Base-by-base conservation (phyloP, 2,888 invertebrate species). In the Liopterus haemorrhoidalis region DNA sequence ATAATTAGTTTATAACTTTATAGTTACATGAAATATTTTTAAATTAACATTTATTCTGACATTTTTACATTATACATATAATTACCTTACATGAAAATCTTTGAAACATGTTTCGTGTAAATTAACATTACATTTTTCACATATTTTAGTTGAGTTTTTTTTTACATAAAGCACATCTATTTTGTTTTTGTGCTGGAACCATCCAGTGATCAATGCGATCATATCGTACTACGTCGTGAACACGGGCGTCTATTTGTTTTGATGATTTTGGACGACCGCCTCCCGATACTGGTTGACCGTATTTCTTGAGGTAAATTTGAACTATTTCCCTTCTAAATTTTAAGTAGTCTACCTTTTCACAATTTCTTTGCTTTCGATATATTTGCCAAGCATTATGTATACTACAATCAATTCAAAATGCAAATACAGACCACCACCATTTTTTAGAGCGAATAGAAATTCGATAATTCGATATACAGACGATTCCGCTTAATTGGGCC, bases 391-490 rank as follows among this genome's bases (percentile, higher is more conserved):
- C 12, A 38, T 38, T 38, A 18, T 38, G 38, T 18, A 38, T 16
- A 38, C 14, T 16, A 9, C 25, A n/a, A 41, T 41, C 32, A 15
- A 41, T 15, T 11, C 32, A 41, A 41, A 41, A 41, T 25, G 20
- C 31, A 40, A 46, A 48, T 11, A 46, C 8, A n/a, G 32, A 21
- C 39, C 54, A 50, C 45, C 52, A 56, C 53, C 55, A 58, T 46
- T n/a, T 56, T 42, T 54, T 27, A 4, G 40, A 40, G 8, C 46
- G 20, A 16, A 50, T 49, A n/a, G 28, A 28, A 47, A 55, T 32
- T 49, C 57, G 39, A 38, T 59, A 56, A 22, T 51, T n/a, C n/a
- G n/a, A n/a, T n/a, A n/a, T n/a, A n/a, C n/a, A n/a, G n/a, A n/a
- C n/a, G n/a, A n/a, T n/a, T n/a, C n/a, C n/a, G n/a, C n/a, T n/a